Base-by-base conservation (phyloP, 2,113 vertebrate species). In the Myrmecobius fasciatus region DNA sequence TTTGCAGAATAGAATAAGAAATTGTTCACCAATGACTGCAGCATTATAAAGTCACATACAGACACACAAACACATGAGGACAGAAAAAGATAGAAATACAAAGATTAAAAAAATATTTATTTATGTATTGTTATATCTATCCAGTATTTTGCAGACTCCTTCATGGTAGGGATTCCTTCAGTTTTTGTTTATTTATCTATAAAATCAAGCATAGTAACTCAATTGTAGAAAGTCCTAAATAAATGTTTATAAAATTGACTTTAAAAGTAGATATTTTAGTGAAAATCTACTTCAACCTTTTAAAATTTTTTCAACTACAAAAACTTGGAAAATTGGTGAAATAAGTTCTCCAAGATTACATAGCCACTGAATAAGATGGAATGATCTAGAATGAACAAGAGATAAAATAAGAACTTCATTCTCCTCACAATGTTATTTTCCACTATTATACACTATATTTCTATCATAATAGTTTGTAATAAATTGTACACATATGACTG, bases 391-490 rank as follows among this genome's bases (percentile, higher is more conserved):
- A 36, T 67, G 56, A 36, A 36, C 28, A 36, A 67, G 31, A 67
- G 10, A 36, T 36, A 67, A 28, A 67, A 67, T 36, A 67, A 36
- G 28, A 67, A 67, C 28, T 36, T 67, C 2, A 6, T 67, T 67
- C 31, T 36, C 31, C 56, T 67, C 3, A 67, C 10, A 67, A 3
- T 67, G 31, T 3, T 67, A 31, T 31, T 36, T 67, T 67, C 28
- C 3, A 67, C 11, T 67, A 67, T 67, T 36, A 36, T 2, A 67
- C 0, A 31, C 12, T 67, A 67, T 67, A 67, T 67, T 36, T 14
- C 28, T 60, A 14, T 12, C 14, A 5, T 67, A 67, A 67, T 14
- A 97, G n/a, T 90, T 94, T 89, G 88, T 48, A 94, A 89, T 88
- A 92, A 93, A 17, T 94, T 95, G 11, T 67, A 12, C 36, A 2